These are phyloP conservation scores for Paramormyrops hopkinsi DNA, from an alignment of 2,797 vertebrate species.

Conservation along the genomic window DNA sequence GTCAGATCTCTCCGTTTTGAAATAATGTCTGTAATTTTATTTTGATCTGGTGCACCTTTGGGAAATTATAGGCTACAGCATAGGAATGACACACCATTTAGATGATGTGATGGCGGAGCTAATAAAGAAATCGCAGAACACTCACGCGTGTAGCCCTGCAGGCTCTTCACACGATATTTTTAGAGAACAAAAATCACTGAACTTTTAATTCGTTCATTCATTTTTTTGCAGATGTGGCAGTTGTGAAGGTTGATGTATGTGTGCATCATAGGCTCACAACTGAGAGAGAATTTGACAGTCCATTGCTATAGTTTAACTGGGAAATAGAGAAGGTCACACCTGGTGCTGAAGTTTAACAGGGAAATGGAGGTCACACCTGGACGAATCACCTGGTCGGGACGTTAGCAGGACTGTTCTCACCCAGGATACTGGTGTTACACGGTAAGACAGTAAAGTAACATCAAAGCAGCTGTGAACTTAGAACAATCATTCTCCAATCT, in stretches of 20 bases:
- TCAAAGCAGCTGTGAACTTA: neutral
- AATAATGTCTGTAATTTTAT: neutral
- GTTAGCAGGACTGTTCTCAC: neutral
- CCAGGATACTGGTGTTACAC: neutral
- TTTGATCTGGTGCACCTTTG: neutral
- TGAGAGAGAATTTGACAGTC: neutral
- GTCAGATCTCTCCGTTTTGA: neutral
- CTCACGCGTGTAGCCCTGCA: neutral
- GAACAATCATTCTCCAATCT: neutral
- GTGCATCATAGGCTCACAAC: neutral
- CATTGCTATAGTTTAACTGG: neutral
- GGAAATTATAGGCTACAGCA: neutral
- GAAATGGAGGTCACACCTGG: neutral
- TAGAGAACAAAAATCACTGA: neutral
- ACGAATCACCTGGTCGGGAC: neutral
- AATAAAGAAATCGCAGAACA: neutral
- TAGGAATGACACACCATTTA: neutral
- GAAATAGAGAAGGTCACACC: neutral
- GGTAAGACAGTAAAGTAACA: neutral
- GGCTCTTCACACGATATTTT: neutral
- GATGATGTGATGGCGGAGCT: neutral
- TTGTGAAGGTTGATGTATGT: constrained; percentile 2
- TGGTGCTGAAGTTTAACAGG: neutral
- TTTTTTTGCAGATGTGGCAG: constrained; percentile 38
- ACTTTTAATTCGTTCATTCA: neutral